These are phyloP conservation scores for Calliphora vicina DNA, from an alignment of 1,140 invertebrate species.

Conservation along the genomic window DNA sequence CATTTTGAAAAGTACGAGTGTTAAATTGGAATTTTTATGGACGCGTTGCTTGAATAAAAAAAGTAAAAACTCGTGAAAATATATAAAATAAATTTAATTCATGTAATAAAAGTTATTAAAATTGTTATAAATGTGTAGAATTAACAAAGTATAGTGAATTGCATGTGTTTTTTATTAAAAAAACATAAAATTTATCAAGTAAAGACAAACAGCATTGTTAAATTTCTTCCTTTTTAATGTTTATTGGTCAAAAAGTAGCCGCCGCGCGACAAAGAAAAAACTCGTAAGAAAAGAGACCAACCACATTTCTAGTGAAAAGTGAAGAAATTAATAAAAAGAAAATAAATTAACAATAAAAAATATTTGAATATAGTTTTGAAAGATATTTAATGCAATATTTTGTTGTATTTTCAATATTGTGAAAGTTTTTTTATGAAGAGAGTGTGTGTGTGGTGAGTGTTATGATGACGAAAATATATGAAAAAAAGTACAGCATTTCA, in stretches of 20 bases:
- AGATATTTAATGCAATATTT: background rate
- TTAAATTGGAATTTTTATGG: constrained; percentile 56
- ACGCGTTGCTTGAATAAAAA: constrained; percentile 61
- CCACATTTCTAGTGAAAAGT: background rate
- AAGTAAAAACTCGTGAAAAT: constrained; percentile 32
- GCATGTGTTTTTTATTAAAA: constrained; percentile 30
- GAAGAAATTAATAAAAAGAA: background rate
- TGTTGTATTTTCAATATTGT: background rate
- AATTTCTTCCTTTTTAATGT: background rate
- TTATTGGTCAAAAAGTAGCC: background rate
- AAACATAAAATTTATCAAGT: background rate
- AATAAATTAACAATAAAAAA: background rate
- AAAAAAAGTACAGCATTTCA: background rate
- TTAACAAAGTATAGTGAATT: background rate
- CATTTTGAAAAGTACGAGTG: constrained; percentile 62
- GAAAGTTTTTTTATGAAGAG: background rate
- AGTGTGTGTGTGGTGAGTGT: background rate
- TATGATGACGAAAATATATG: background rate
- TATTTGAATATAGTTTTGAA: background rate
- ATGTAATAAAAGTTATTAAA: constrained; percentile 19
- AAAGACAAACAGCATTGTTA: background rate
- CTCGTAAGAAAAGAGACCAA: background rate
- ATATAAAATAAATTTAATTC: background rate
- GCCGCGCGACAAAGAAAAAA: constrained; percentile 26
- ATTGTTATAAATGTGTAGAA: background rate